Percentiles rank a stretch among this genome's conserved stretches.
phyloP scores from a whole-genome alignment of 2,797 vertebrate species.

The Pogonophryne albipinna region DNA sequence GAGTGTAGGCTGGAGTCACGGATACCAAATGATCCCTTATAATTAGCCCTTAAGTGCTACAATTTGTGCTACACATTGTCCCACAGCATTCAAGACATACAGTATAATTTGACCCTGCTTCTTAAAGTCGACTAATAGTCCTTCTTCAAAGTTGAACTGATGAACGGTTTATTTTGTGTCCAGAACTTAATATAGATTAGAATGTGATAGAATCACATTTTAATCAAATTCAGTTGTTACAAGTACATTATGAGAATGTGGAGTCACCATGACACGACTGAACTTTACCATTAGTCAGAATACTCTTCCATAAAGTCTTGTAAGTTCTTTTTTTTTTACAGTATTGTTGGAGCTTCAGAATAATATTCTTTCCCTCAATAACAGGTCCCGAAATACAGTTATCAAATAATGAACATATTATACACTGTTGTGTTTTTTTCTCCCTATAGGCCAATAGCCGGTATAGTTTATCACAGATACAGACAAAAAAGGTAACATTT shows the following conservation, averaged over 20 bases:
- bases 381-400: neutral
- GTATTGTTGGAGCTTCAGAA: neutral
- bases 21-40: constrained; percentile 54
- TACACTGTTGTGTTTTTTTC: constrained; percentile 55
- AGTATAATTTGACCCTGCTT: constrained; percentile 19
- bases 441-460: constrained; percentile 78
- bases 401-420: constrained; percentile 29
- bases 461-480: constrained; percentile 85
- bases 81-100: constrained; percentile 15
- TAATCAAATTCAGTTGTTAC: neutral
- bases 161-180: neutral
- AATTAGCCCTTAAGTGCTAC: constrained; percentile 55
- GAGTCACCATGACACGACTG: neutral
- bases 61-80: constrained; percentile 44
- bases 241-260: neutral
- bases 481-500: constrained; percentile 79
- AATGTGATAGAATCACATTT: neutral
- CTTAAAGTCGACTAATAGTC: constrained; percentile 15
- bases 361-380: neutral
- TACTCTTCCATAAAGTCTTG: neutral
- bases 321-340: neutral
- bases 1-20: constrained; percentile 60
- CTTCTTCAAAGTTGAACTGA: constrained; percentile 18
- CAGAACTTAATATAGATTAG: neutral
- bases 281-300: neutral